Evolutionary conservation across 1,140 invertebrate species (phyloP), one percentile per base, ranked within the genome.

Genomic region (Drosophila parabipectinata): DNA sequence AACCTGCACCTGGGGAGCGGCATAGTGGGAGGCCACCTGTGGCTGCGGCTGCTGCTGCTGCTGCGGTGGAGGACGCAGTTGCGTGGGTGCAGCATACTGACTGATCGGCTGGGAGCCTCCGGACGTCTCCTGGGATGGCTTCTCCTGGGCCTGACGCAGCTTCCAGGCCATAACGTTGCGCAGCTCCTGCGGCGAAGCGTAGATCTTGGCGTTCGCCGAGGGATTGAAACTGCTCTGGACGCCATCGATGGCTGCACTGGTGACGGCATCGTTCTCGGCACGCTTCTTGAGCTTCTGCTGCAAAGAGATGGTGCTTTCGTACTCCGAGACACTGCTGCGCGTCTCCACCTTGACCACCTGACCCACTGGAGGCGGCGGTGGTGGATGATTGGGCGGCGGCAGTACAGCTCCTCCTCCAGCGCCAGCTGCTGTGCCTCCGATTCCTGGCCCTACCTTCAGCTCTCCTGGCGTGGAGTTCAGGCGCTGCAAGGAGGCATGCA

Each of bases 211-310:
- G 92, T 94, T 95, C 72, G 96, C 95, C 39, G 95, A 94, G 0
- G 97, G 97, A 69, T 95, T 95, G 92, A 98, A 98, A 76, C 96
- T 97, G 8, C 96, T 97, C 93, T 96, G 95, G 32, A 96, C 93
- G 50, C 90, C 84, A 51, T 91, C 88, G 26, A 91, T 85, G 32
- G 91, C 75, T 3, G 84, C 91, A 55, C 81, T 77, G 50, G 80
- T 92, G 52, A 89, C 84, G 5, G 84, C 78, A 71, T 92, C 80
- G 56, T 80, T 91, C 56, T 91, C 90, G 6, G 79, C 34, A 0
- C 89, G 78, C 74, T 90, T 90, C 76, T 87, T 88, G 47, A 82
- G 80, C 69, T 85, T 90, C 63, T 91, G 91, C 56, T 87, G 75
- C 85, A 93, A 39, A 6, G 90, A 79, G 15, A 92, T 50, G 47